These are phyloP conservation scores for Eumaeus atala DNA, from an alignment of 1,140 invertebrate species.

Conservation along the genomic window DNA sequence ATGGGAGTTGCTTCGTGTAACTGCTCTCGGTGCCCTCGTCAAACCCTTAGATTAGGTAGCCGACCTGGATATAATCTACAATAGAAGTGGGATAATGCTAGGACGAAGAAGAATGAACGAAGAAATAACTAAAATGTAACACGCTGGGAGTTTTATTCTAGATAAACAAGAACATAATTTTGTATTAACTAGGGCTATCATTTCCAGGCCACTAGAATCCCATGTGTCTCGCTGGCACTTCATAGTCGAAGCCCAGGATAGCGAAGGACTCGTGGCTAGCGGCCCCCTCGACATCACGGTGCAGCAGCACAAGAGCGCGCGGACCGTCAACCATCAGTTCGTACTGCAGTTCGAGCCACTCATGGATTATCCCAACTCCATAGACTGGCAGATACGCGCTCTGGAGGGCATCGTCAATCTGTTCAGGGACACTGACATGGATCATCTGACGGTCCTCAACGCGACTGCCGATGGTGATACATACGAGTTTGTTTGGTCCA, in stretches of 20 bases:
- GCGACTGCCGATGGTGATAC: constrained; percentile 76
- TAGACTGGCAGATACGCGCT: constrained; percentile 83
- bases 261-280: constrained; percentile 79
- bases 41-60: no score
- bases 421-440: constrained; percentile 80
- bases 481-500: constrained; percentile 88
- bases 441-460: constrained; percentile 80
- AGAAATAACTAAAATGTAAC: no score
- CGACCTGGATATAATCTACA: no score
- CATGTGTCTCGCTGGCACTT: constrained; percentile 90
- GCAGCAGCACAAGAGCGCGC: constrained; percentile 84
- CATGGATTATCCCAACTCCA: constrained; percentile 76
- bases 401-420: constrained; percentile 80
- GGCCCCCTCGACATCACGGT: constrained; percentile 86
- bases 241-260: constrained; percentile 84
- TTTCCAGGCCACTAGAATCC: constrained; percentile 84
- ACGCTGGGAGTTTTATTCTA: neutral
- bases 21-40: no score
- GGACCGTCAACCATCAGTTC: constrained; percentile 90
- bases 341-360: constrained; percentile 78
- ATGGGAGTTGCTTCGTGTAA: no score
- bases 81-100: no score
- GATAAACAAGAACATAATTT: neutral
- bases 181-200: neutral
- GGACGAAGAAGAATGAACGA: no score